Base-by-base conservation (phyloP, 2,797 vertebrate genomes). In the Enoplosus armatus region DNA sequence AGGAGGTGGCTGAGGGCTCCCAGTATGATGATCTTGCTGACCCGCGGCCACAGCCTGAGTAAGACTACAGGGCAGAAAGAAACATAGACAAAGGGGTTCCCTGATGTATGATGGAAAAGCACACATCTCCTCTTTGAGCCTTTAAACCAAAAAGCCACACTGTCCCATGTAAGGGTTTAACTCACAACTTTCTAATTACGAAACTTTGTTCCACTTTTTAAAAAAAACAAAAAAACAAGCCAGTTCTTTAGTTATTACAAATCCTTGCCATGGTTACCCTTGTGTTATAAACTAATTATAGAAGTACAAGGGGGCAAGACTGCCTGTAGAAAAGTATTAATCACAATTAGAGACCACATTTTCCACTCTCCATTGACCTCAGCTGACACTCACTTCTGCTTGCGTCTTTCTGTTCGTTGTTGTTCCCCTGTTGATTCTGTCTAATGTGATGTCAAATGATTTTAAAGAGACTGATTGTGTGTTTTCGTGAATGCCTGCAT, bases 41-140 rank as follows among this genome's bases (percentile, higher is more conserved):
- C 69, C 87, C 64, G 1, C 86, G 95, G 1, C 94, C 94, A 2
- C 92, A 94, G 77, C 95, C 95, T 33, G 93, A 96, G 95, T 96
- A 83, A 89, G 92, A 68, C 12, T 26, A 33, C 31, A 37, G 26
- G 11, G 14, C 26, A 33, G 6, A 58, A 12, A 54, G 14, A n/a
- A n/a, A n/a, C n/a, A n/a, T n/a, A n/a, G n/a, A n/a, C n/a, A n/a
- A n/a, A n/a, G n/a, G n/a, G n/a, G n/a, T n/a, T n/a, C n/a, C n/a
- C n/a, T n/a, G n/a, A n/a, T n/a, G n/a, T n/a, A n/a, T n/a, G n/a
- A n/a, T n/a, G n/a, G 53, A 27, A 50, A 66, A 18, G 9, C 18
- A n/a, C 11, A 29, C n/a, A 6, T 14, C 18, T 47, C 51, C 37
- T 12, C 8, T 59, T 39, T 59, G 3, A 45, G 12, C 47, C 39